Base-by-base conservation (phyloP, 2,113 vertebrate species). In the Pseudorectes ferrugineus region DNA sequence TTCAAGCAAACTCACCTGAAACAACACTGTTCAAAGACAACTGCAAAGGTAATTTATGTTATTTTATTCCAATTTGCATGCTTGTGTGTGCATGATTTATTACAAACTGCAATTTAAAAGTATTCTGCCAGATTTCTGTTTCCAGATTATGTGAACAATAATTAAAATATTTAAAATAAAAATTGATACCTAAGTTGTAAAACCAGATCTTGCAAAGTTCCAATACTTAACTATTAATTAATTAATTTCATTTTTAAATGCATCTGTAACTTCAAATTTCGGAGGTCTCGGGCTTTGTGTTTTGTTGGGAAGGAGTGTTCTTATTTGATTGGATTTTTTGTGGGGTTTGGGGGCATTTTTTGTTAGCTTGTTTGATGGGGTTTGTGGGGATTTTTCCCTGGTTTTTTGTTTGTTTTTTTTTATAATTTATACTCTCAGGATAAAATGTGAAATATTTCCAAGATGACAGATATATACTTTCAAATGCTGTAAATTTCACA, bases 31-130 rank as follows among this genome's bases (percentile, higher is more conserved):
- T 74, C 63, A 85, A 29, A 89, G 65, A 79, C 23, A 91, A 75
- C 40, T 82, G 46, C 46, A 65, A 79, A 97, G 97, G 94, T 97
- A 97, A 95, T 63, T 75, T 81, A 58, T 46, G 26, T 62, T 45
- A 52, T 89, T 96, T 92, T 76, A 83, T 49, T 92, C 33, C 42
- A 59, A 62, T 54, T 21, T 7, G 22, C 11, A 72, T 82, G 51
- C 9, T 78, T 70, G 28, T 35, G 21, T 33, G 54, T 83, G 63
- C 71, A 46, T 62, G 40, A 67, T 25, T 66, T 63, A 14, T 70
- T 62, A 70, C 13, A 38, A 92, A 76, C 5, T 55, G 36, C 31
- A 79, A 35, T 26, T 74, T 24, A 59, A 8, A 80, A 86, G 23
- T 74, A 24, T 31, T 79, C 29, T 38, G 83, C 5, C 22, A 68